Base-by-base conservation (phyloP, 2,888 invertebrate genomes). In the Biston stratarius region DNA sequence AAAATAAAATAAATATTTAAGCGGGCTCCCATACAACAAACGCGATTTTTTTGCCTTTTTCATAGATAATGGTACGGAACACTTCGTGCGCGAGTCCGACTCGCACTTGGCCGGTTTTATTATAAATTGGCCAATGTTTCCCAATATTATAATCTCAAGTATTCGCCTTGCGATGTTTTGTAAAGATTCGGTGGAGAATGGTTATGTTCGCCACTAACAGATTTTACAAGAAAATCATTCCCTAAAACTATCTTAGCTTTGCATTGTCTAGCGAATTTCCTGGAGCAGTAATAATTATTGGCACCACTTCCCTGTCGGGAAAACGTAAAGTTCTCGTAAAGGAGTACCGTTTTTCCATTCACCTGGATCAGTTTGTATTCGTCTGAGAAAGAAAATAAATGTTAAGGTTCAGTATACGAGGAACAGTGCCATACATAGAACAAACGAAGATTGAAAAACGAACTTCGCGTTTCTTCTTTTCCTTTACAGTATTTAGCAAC, bases 131-230 rank as follows among this genome's bases (percentile, higher is more conserved):
- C 24, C 24, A 24, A 24, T 24, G 24, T 24, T 24, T 24, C 24
- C 24, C 24, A 24, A 1, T 24, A 24, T 24, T 24, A 24, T 24
- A 63, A 12, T 53, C 48, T 74, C 12, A 67, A 45, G 57, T 77
- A 82, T 8, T 53, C 66, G 6, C 82, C 83, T 58, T 77, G 74
- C 7, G 56, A 45, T 12, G 72, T 72, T 52, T 38, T 33, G n/a
- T 57, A 38, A 9, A 73, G 33, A 5, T 47, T 38, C 0, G 75
- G 75, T 3, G 73, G 72, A 7, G 60, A 40, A 33, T 75, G 75
- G 8, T 64, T 69, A 15, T 75, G 75, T 12, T 51, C 38, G 12
- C 36, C 42, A 5, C 42, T 1, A 14, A 53, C 47, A 51, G 40
- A 33, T 60, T 6, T 64, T 24, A 74, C 42, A 2, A 44, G 5